Evolutionary conservation across 2,113 vertebrate species (phyloP).

Genomic region (Cheilinus undulatus): DNA sequence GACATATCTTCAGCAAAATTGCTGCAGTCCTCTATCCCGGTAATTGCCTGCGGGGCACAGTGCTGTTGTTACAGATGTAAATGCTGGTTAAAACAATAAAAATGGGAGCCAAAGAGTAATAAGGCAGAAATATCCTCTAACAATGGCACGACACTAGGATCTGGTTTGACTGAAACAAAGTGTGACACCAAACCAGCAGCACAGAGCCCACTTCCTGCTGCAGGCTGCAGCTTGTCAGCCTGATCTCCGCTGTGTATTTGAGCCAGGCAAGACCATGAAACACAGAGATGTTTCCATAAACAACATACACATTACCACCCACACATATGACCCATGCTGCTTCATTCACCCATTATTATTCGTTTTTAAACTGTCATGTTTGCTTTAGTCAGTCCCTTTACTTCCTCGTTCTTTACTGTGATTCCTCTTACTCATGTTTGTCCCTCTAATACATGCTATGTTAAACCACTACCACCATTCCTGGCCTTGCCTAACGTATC

Average conservation of each 20-base stretch:
- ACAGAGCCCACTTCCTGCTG: conserved; percentile 30
- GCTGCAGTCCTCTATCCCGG: background rate
- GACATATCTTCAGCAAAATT: no score
- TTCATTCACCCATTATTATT: conserved; percentile 20
- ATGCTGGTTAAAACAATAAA: background rate
- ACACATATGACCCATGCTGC: conserved; percentile 1
- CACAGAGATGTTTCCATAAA: conserved; percentile 31
- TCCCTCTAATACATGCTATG: no score
- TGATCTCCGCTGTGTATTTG: conserved; percentile 40
- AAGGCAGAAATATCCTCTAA: background rate
- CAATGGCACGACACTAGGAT: background rate
- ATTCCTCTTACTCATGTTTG: background rate
- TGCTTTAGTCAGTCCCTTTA: background rate
- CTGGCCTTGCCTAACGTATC: no score
- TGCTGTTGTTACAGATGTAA: background rate
- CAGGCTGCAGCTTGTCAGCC: conserved; percentile 40
- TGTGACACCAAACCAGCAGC: conserved; percentile 36
- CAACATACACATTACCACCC: conserved; percentile 13
- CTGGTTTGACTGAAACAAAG: conserved; percentile 45
- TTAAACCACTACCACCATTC: no score
- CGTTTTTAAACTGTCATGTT: background rate
- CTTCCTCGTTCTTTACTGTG: background rate
- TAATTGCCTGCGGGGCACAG: background rate
- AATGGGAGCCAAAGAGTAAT: background rate
- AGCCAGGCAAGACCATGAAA: conserved; percentile 42